Base-by-base conservation (phyloP, 2,888 invertebrate species). In the Microplitis deprimator region DNA sequence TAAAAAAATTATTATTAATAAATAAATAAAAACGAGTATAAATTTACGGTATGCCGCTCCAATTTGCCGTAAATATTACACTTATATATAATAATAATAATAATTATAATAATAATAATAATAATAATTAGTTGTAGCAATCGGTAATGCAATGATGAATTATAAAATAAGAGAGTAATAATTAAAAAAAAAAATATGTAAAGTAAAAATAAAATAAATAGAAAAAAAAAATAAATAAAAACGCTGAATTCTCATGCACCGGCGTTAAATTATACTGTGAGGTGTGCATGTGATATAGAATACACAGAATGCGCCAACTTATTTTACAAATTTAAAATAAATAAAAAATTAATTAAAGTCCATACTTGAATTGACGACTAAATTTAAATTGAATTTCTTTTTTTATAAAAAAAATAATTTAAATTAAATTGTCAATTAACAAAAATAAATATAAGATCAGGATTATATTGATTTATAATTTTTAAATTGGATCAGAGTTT, bases 211-310 rank as follows among this genome's bases (percentile, higher is more conserved):
- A 77, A 73, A 77, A 72, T 29, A 29, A 29, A 29, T 29, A 29
- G 29, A 29, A 29, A 29, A 29, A 20, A 20, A 29, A 4, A 29
- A 29, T 29, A 29, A 29, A 29, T 29, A 76, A 70, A 73, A 78
- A 67, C 69, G 68, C 10, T 75, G 75, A 70, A 68, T 74, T 77
- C 61, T 61, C 62, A 77, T 73, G 62, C 70, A 73, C 69, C 70
- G 71, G 76, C 50, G 68, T 78, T 13, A 50, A 50, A 77, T 75
- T 76, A 65, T 29, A 73, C 75, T 68, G 67, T 61, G 68, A 76
- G 73, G 81, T 71, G 77, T 80, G 79, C 74, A 76, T 79, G 78
- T 76, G 80, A 77, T 78, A 78, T 79, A 75, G 77, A 79, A 76
- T 68, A 74, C 68, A 61, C 75, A 64, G 20, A 67, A 50, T 72